Base-by-base conservation (phyloP, 1,140 invertebrate species). In the Branchinecta lindahli region DNA sequence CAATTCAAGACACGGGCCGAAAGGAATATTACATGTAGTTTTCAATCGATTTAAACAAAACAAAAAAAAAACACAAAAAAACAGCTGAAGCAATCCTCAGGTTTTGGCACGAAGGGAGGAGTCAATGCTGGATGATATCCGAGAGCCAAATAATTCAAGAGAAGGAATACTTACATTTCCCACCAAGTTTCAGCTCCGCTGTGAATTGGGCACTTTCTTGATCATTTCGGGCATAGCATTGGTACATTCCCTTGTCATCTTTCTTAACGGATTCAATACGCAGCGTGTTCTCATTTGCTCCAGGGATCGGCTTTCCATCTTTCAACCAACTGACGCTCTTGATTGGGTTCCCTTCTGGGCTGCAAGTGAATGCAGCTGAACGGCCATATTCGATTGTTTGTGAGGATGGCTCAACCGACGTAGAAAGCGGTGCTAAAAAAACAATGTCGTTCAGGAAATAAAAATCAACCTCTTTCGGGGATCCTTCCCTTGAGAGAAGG, bases 211-310 rank as follows among this genome's bases (percentile, higher is more conserved):
- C 91, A 74, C 89, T 93, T 80, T 96, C 92, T 78, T 94, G 90
- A 76, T 95, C 92, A 77, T 96, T 96, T 66, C 89, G 83, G 46
- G 94, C 90, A 77, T 96, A 93, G 77, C 94, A 97, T 76, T 97
- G 94, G 77, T 96, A 98, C 93, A 97, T 96, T 77, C 94, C 94
- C 77, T 92, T 92, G 78, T 97, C 93, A 80, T 94, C 90, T 75
- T 95, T 91, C 78, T 91, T 88, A 0, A 98, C 92, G 7, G 88
- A 87, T 73, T 91, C 88, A 75, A 97, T 94, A 69, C 88, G 85
- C 18, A 96, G 79, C 66, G 88, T 83, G 0, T 87, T 83, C 72
- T 91, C 90, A 44, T 79, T 77, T 72, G 88, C 86, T 75, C 88
- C 86, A 68, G 86, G 85, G 72, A 92, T 83, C 46, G 85, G 84